A percentile compares a stretch with the other conserved stretches of the same genome.
Evolutionary conservation across 2,888 invertebrate genomes (phyloP).

Genomic region (Xylota sylvarum): DNA sequence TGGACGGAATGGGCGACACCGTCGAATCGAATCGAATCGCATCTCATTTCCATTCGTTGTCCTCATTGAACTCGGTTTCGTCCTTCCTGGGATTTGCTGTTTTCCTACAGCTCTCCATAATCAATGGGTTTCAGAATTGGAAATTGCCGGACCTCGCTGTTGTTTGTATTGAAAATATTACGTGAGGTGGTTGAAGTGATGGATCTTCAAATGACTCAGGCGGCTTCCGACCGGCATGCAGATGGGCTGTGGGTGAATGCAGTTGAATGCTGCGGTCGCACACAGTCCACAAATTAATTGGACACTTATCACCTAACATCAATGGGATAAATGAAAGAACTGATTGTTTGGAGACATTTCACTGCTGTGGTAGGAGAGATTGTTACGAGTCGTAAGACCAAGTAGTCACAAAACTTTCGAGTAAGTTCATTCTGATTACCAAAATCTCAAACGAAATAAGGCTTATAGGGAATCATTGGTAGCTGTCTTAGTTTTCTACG

Average conservation of each 20-base stretch:
- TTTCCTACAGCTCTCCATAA: conserved; percentile 43
- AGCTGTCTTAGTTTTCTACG: no score
- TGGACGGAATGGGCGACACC: conserved; percentile 19
- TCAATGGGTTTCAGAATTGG: conserved; percentile 50
- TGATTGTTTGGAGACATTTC: conserved; percentile 6
- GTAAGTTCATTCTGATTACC: no score
- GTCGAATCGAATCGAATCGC: conserved; percentile 60
- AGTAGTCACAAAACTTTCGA: no score
- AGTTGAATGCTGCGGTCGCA: conserved; percentile 47
- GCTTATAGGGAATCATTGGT: no score
- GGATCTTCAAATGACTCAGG: conserved; percentile 1
- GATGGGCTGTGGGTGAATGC: conserved; percentile 26
- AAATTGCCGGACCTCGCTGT: conserved; percentile 46
- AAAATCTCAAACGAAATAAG: no score
- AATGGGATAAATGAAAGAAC: conserved; percentile 6
- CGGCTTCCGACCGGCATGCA: neutral
- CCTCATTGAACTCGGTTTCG: conserved; percentile 20
- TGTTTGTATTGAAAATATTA: conserved; percentile 65
- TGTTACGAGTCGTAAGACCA: no score
- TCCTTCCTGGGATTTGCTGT: conserved; percentile 45
- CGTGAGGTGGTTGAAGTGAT: conserved; percentile 32
- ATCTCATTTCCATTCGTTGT: conserved; percentile 64
- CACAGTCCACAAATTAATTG: conserved; percentile 66
- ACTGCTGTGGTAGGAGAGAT: neutral
- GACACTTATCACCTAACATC: conserved; percentile 55